Evolutionary conservation across 2,113 vertebrate genomes (phyloP).

Genomic region (Bucco capensis): DNA sequence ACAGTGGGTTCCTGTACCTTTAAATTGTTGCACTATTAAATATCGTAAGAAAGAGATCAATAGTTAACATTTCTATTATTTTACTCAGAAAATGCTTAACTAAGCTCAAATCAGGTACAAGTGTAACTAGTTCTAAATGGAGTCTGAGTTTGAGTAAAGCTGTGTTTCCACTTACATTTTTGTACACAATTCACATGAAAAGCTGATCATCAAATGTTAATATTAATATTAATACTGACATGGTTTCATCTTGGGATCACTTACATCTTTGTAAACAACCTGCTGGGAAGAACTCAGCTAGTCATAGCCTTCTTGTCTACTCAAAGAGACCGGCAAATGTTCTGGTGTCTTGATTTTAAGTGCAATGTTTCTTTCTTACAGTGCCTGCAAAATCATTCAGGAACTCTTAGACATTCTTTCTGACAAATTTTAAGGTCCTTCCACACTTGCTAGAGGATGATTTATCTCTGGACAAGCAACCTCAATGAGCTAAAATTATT

Average conservation of each 20-base stretch:
- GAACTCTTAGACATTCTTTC: not conserved
- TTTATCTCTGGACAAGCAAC: not conserved
- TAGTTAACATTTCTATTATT: not conserved
- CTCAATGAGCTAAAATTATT: not conserved
- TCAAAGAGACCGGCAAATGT: not conserved
- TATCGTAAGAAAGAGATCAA: not conserved
- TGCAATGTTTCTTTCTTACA: not conserved
- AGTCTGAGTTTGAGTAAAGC: not conserved
- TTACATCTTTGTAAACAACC: not conserved
- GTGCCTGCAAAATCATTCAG: not conserved
- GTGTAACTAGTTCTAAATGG: not conserved
- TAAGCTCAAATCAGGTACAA: not conserved
- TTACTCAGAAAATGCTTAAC: constrained; percentile 1
- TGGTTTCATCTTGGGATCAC: not conserved
- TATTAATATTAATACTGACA: not conserved
- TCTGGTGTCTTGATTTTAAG: not conserved
- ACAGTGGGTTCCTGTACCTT: not conserved
- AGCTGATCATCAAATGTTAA: not conserved
- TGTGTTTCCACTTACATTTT: not conserved
- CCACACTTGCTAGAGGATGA: not conserved
- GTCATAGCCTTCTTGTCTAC: not conserved
- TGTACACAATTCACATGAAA: not conserved
- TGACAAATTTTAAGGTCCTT: not conserved
- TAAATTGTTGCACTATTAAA: constrained; percentile 41
- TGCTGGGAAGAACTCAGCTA: not conserved